phyloP scores from a whole-genome alignment of 1,140 invertebrate genomes.

The Bombyx mandarina region DNA sequence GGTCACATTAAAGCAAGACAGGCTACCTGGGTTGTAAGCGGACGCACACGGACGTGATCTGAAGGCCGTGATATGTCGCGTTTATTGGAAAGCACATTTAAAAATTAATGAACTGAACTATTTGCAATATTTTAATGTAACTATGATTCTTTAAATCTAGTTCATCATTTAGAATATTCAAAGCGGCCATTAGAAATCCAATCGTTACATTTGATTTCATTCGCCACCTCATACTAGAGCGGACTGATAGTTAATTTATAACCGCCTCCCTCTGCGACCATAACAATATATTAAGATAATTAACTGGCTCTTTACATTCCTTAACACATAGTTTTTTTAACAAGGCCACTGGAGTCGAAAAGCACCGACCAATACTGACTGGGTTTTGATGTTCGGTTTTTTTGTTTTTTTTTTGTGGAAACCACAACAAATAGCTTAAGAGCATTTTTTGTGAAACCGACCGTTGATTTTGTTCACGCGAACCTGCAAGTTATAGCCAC shows the following conservation, averaged over 20 bases:
- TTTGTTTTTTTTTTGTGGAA: conserved; percentile 52
- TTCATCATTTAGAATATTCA: too few relatives aligned
- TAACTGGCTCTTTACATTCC: conserved; percentile 71
- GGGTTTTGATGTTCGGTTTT: conserved; percentile 58
- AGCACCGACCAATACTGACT: conserved; percentile 66
- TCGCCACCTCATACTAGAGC: conserved; percentile 34
- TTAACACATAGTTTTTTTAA: conserved; percentile 69
- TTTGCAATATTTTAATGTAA: conserved; percentile 7
- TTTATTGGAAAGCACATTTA: too few relatives aligned
- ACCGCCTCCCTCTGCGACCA: conserved; percentile 41
- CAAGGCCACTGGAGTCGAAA: conserved; percentile 59
- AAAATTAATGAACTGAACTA: too few relatives aligned
- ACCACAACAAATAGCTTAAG: conserved; percentile 63
- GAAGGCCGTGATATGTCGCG: too few relatives aligned
- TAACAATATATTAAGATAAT: conserved; percentile 71
- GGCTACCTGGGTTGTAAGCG: conserved; percentile 53
- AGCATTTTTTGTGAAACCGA: conserved; percentile 47
- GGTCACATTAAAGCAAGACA: conserved; percentile 53
- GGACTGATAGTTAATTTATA: conserved; percentile 34
- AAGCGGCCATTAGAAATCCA: not conserved
- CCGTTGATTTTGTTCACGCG: conserved; percentile 43
- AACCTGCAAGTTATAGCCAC: conserved; percentile 11
- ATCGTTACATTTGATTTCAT: conserved; percentile 16
- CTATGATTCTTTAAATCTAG: conserved; percentile 5
- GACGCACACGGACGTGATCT: not conserved